Percentiles rank a stretch among this genome's conserved stretches.
phyloP scores from a whole-genome alignment of 2,797 vertebrate genomes.

The Tenualosa thibaudeaui region DNA sequence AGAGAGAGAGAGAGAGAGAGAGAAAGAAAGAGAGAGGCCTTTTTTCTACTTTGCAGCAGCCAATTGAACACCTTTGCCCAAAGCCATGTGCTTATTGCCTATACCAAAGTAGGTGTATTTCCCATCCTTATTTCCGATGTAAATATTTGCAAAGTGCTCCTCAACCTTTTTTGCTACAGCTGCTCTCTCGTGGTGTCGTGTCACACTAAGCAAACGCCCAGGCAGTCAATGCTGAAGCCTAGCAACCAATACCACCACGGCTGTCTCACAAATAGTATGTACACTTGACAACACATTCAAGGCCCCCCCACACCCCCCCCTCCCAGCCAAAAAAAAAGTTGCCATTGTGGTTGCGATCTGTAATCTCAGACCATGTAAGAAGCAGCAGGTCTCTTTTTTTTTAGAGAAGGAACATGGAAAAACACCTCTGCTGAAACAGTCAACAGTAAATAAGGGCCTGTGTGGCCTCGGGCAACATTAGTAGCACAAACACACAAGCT shows the following conservation, averaged over 20 bases:
- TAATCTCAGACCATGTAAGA: background rate
- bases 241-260: constrained; percentile 38
- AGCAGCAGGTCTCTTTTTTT: background rate
- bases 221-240: constrained; percentile 39
- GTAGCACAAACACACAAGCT: constrained; percentile 31
- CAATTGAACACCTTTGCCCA: background rate
- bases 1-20: background rate
- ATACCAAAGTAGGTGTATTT: background rate
- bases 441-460: constrained; percentile 38
- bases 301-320: no score
- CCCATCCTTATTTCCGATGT: constrained; percentile 56
- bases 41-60: background rate
- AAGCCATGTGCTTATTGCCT: background rate
- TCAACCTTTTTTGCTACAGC: constrained; percentile 54
- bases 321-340: background rate
- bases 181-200: constrained; percentile 1
- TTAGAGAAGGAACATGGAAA: constrained; percentile 1
- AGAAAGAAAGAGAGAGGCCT: background rate
- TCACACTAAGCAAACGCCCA: constrained; percentile 27
- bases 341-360: background rate
- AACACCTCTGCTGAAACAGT: constrained; percentile 39
- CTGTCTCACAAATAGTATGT: constrained; percentile 1
- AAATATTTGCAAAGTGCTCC: constrained; percentile 69
- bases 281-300: background rate
- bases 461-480: constrained; percentile 31